phyloP scores from a whole-genome alignment of 2,113 vertebrate species.

The Poecile atricapillus region DNA sequence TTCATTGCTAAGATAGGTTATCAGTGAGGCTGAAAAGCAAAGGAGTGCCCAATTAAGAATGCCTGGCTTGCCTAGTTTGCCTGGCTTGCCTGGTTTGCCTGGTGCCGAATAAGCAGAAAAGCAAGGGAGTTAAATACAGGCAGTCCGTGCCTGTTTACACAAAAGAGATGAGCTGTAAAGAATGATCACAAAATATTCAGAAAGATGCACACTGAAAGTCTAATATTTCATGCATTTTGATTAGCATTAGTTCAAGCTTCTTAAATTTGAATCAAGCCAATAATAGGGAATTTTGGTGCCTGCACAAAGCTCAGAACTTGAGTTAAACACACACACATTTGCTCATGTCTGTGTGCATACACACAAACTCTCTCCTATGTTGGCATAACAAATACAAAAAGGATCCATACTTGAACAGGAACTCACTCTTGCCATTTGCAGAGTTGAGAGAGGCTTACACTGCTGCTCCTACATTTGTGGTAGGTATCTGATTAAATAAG shows the following conservation, averaged over 20 bases:
- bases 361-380: background rate
- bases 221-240: background rate
- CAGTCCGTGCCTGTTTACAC: background rate
- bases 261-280: background rate
- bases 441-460: background rate
- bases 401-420: background rate
- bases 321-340: background rate
- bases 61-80: too few species aligned
- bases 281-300: background rate
- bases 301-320: background rate
- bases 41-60: background rate
- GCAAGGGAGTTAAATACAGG: background rate
- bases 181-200: background rate
- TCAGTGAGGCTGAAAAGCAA: background rate
- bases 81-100: too few species aligned
- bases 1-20: background rate
- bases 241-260: background rate
- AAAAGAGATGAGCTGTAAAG: background rate
- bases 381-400: background rate
- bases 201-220: background rate
- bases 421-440: background rate
- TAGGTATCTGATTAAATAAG: background rate
- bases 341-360: fast-evolving
- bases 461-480: background rate
- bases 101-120: background rate